Percentiles rank a stretch among this genome's conserved stretches.
phyloP scores from a whole-genome alignment of 2,113 vertebrate species.

The Numenius arquata region DNA sequence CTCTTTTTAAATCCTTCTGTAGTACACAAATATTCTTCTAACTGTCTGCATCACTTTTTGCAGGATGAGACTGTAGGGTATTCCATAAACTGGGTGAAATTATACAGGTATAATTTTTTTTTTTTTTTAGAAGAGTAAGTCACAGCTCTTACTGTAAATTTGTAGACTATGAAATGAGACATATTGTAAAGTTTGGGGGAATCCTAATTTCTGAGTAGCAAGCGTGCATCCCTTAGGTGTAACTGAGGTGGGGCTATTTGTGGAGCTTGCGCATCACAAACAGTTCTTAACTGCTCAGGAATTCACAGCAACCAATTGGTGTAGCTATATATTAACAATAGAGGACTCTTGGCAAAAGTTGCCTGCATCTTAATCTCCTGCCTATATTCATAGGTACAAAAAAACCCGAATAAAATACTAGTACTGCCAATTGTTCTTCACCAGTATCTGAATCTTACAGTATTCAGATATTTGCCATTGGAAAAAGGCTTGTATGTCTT shows the following conservation, averaged over 20 bases:
- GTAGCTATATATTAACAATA: neutral
- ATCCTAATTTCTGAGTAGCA: neutral
- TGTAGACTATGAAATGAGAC: neutral
- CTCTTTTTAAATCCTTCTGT: neutral
- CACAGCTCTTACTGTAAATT: neutral
- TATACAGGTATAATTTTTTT: rapidly evolving
- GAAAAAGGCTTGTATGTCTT: neutral
- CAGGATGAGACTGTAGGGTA: neutral
- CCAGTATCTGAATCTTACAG: neutral
- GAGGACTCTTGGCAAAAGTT: neutral
- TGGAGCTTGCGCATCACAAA: neutral
- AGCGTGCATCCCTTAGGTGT: neutral
- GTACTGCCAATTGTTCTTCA: neutral
- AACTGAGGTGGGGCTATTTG: neutral
- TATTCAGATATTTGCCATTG: neutral
- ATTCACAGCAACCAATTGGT: neutral
- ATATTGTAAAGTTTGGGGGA: neutral
- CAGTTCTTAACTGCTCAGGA: neutral
- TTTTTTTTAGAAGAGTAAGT: neutral
- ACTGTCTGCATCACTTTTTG: neutral
- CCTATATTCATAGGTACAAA: neutral
- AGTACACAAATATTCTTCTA: neutral
- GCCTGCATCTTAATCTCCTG: neutral
- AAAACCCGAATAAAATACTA: neutral
- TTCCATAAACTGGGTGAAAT: neutral